These are phyloP conservation scores for Ailurus styani DNA, from an alignment of 2,113 vertebrate species.

Conservation along the genomic window DNA sequence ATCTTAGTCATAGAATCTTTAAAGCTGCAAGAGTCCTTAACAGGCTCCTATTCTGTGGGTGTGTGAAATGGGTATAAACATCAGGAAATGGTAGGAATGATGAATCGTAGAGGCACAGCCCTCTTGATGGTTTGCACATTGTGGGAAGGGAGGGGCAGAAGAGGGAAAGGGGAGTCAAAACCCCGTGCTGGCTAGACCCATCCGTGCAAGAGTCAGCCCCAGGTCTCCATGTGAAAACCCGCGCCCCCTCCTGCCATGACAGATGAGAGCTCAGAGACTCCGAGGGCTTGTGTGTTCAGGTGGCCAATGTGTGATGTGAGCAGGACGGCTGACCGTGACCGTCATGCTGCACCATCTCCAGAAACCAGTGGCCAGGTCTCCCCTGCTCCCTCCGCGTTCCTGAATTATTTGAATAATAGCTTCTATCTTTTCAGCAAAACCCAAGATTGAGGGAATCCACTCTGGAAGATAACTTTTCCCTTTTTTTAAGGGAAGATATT, in stretches of 20 bases:
- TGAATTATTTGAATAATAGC: not conserved
- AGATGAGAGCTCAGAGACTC: not conserved
- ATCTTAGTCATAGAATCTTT: not conserved
- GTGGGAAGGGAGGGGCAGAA: not conserved
- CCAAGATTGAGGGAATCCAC: not conserved
- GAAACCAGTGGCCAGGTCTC: not conserved
- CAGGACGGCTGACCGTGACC: not conserved
- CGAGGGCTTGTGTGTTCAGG: not conserved
- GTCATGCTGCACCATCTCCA: not conserved
- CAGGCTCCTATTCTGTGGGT: not conserved
- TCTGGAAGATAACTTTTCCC: not conserved
- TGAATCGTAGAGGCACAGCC: not conserved
- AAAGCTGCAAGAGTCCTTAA: not conserved
- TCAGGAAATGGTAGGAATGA: not conserved
- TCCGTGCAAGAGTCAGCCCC: not conserved
- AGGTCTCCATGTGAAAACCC: not conserved
- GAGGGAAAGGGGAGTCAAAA: not conserved
- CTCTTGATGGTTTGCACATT: not conserved
- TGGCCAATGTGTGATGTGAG: not conserved
- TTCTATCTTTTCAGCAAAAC: not conserved
- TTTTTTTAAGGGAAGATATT: not conserved
- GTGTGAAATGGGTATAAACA: not conserved
- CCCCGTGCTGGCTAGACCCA: not conserved
- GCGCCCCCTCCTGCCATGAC: fast-evolving
- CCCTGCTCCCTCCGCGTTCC: not conserved